Evolutionary conservation across 2,888 invertebrate genomes (phyloP).

Genomic region (Gastrophysa polygoni): DNA sequence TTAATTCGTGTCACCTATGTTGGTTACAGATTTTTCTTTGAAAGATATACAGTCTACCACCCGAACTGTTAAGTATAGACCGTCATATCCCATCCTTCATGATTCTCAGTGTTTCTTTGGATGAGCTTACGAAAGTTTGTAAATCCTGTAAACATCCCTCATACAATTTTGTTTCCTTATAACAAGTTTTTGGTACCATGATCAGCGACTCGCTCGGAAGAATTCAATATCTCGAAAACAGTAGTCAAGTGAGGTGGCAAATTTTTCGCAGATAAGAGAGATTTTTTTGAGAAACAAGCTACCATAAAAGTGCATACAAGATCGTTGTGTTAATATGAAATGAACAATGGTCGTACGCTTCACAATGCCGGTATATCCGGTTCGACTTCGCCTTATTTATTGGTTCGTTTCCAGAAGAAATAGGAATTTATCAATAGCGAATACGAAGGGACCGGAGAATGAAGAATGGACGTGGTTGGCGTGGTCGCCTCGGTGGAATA

Average conservation of each 20-base stretch:
- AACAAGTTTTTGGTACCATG: neutral
- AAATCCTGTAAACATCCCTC: too few species aligned
- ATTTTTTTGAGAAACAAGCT: conserved; percentile 43
- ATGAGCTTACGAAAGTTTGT: too few species aligned
- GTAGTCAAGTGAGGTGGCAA: conserved; percentile 42
- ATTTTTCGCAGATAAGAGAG: conserved; percentile 40
- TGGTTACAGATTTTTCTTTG: too few species aligned
- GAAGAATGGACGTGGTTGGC: conserved; percentile 24
- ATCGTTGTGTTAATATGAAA: conserved; percentile 54
- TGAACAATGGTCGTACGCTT: conserved; percentile 55
- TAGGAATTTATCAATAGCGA: conserved; percentile 53
- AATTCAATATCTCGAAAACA: neutral
- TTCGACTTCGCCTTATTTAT: conserved; percentile 49
- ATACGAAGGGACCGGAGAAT: conserved; percentile 37
- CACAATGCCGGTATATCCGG: conserved; percentile 52
- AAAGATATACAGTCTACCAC: too few species aligned
- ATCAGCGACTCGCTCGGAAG: neutral
- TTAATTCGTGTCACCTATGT: too few species aligned
- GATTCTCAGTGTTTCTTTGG: too few species aligned
- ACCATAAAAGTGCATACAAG: conserved; percentile 50
- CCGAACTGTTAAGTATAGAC: too few species aligned
- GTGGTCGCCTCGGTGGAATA: conserved; percentile 1
- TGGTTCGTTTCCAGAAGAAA: conserved; percentile 51
- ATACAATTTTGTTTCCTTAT: too few species aligned
- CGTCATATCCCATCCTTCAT: too few species aligned